phyloP scores from a whole-genome alignment of 2,797 vertebrate genomes.

The Meriones psammophilus region DNA sequence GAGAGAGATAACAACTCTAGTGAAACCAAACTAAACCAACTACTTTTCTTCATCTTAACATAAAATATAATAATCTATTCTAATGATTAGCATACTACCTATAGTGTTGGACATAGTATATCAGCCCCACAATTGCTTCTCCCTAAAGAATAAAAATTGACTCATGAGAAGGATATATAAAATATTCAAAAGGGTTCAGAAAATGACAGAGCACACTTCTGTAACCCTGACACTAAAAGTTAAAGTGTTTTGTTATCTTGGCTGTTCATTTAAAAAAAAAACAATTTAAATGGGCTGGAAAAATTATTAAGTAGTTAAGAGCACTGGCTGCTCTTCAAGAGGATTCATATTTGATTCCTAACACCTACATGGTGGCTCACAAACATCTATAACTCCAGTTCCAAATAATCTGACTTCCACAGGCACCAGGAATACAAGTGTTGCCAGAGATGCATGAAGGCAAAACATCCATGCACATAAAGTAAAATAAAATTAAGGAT shows the following conservation, averaged over 20 bases:
- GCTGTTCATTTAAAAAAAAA: not conserved
- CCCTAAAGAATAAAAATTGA: not conserved
- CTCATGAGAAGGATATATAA: not conserved
- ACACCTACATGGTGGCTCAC: not conserved
- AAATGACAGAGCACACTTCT: conserved; percentile 12
- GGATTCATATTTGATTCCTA: not conserved
- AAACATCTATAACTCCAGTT: not conserved
- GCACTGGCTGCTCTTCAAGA: not conserved
- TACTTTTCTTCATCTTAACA: conserved; percentile 44
- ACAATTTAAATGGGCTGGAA: not conserved
- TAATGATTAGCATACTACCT: conserved; percentile 26
- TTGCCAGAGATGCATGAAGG: not conserved
- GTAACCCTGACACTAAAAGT: not conserved
- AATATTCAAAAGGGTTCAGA: not conserved
- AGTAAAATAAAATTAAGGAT: not conserved
- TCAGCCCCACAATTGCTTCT: conserved; percentile 19
- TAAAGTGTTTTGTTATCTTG: conserved; percentile 44
- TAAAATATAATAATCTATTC: conserved; percentile 36
- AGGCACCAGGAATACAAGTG: not conserved
- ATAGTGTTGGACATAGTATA: conserved; percentile 20
- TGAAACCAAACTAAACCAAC: conserved; percentile 3
- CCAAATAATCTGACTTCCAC: not conserved
- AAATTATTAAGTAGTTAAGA: not conserved
- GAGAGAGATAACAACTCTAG: not conserved
- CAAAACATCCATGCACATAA: not conserved